A percentile compares a stretch with the other conserved stretches of the same genome.
Evolutionary conservation across 2,888 invertebrate genomes (phyloP).

Genomic region (Eupithecia insigniata): DNA sequence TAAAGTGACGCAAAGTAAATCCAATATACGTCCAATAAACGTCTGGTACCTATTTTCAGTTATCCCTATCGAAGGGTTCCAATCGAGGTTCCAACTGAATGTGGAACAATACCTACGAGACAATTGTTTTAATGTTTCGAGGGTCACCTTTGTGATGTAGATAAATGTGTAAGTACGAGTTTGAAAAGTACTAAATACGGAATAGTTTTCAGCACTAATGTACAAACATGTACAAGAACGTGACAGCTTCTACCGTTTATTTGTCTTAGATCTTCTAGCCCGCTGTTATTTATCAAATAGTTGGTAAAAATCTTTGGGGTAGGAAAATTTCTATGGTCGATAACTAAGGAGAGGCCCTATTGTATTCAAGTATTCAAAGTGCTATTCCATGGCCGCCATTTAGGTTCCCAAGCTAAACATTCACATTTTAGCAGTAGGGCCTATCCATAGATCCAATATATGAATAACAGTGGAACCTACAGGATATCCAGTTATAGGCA

Average conservation of each 20-base stretch:
- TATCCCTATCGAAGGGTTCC: slow-evolving; percentile 42
- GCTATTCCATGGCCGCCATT: background rate
- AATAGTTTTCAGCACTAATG: background rate
- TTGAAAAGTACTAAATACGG: background rate
- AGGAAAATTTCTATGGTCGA: background rate
- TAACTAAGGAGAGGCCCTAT: background rate
- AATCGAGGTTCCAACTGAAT: slow-evolving; percentile 32
- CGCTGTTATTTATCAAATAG: background rate
- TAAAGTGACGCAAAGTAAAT: slow-evolving; percentile 52
- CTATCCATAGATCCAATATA: no score
- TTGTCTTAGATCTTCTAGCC: no score
- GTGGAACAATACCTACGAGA: slow-evolving; percentile 6
- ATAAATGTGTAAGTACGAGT: background rate
- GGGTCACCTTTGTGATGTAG: background rate
- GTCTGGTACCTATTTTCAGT: slow-evolving; percentile 40
- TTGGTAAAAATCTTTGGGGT: background rate
- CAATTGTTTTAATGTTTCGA: background rate
- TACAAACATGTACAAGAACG: background rate
- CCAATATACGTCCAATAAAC: slow-evolving; percentile 58
- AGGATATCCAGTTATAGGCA: background rate
- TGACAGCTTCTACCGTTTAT: background rate
- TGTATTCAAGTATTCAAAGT: background rate
- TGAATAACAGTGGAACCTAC: no score
- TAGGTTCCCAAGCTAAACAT: background rate
- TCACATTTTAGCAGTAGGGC: no score